phyloP scores from a whole-genome alignment of 2,797 vertebrate species.

The Scolopax bukidnonensis region DNA sequence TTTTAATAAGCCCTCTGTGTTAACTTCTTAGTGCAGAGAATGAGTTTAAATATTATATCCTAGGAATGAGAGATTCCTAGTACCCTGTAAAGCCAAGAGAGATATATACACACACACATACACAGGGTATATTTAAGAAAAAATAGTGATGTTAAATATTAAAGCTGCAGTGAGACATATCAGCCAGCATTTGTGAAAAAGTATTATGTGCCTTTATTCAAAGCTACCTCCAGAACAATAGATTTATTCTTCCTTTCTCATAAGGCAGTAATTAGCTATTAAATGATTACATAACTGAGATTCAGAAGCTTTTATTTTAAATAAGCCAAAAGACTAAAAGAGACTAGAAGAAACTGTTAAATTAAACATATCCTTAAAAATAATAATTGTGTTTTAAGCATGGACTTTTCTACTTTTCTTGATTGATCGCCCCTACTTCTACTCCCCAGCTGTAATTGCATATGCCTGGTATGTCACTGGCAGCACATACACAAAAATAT shows the following conservation, averaged over 20 bases:
- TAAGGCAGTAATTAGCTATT: background rate
- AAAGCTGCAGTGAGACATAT: background rate
- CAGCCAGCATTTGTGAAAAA: background rate
- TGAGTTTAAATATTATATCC: background rate
- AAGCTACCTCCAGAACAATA: background rate
- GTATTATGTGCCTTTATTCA: background rate
- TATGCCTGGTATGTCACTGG: background rate
- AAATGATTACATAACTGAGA: background rate
- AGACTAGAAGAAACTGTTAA: background rate
- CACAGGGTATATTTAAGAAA: background rate
- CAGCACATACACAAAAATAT: background rate
- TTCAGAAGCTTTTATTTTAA: background rate
- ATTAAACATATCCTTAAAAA: background rate
- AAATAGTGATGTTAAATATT: background rate
- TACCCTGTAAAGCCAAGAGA: background rate
- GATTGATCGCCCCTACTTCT: background rate
- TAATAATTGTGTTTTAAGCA: background rate
- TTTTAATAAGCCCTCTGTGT: background rate
- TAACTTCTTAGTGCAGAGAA: background rate
- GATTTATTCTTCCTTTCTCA: background rate
- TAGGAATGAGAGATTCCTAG: background rate
- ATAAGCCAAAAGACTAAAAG: background rate
- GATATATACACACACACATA: background rate
- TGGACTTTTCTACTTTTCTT: background rate
- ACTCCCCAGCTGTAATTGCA: background rate